phyloP scores from a whole-genome alignment of 2,113 vertebrate genomes.

The Protobothrops flavoviridis region DNA sequence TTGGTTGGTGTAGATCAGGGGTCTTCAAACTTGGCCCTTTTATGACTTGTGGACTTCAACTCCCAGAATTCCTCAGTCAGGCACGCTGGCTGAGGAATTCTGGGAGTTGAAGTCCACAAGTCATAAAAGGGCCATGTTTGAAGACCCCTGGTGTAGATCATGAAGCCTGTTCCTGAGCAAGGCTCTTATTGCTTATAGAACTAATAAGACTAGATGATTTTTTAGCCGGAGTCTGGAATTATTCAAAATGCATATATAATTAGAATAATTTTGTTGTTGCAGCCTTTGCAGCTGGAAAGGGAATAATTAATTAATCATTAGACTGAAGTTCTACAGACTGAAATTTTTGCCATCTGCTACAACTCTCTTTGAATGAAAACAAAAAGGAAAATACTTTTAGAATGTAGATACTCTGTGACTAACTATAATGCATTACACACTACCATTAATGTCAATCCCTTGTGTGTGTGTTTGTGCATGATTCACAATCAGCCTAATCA shows the following conservation, averaged over 20 bases:
- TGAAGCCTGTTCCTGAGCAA: not conserved
- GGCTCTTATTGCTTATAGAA: not conserved
- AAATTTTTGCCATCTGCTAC: conserved; percentile 51
- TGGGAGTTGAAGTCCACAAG: too few relatives aligned
- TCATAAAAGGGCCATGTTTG: too few relatives aligned
- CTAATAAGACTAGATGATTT: not conserved
- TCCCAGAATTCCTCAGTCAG: too few relatives aligned
- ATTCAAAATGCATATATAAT: conserved; percentile 15
- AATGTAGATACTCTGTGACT: not conserved
- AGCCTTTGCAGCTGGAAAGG: not conserved
- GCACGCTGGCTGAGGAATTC: too few relatives aligned
- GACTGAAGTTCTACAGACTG: conserved; percentile 36
- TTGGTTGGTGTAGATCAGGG: not conserved
- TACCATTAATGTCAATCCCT: conserved; percentile 13
- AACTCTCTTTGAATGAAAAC: conserved; percentile 43
- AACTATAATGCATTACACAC: conserved; percentile 21
- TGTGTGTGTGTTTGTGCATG: conserved; percentile 25
- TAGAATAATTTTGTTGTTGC: not conserved
- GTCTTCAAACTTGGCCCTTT: not conserved
- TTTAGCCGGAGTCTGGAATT: not conserved
- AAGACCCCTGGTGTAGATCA: not conserved
- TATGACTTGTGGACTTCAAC: too few relatives aligned
- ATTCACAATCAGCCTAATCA: conserved; percentile 25
- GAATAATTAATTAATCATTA: conserved; percentile 54
- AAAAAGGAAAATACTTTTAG: conserved; percentile 7